Base-by-base conservation (phyloP, 2,888 invertebrate species). In the Heliconius ethilla region DNA sequence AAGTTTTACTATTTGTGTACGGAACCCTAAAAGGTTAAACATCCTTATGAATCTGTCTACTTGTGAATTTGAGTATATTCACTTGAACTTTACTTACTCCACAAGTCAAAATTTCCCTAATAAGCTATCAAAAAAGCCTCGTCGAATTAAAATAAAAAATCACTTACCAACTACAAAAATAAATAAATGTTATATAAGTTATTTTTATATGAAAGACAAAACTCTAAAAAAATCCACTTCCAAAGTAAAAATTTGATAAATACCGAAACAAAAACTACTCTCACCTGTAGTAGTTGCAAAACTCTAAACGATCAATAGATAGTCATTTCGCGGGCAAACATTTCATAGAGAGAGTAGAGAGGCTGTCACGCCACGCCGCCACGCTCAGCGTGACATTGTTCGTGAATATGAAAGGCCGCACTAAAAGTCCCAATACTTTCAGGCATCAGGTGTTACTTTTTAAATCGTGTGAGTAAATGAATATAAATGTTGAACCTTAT, bases 221-320 rank as follows among this genome's bases (percentile, higher is more conserved):
- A 18, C 2, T 66, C 11, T 66, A 22, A 66, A 66, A 9, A 66
- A n/a, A 9, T 37, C 37, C 37, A 11, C 29, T n/a, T 67, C 6
- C 4, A 70, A 27, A 25, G 18, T 27, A 9, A 55, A 70, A 55
- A 55, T 70, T 29, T 10, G 9, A 40, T 40, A 70, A 2, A 27
- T 27, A n/a, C 33, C 33, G 22, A 55, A 59, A 72, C 37, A 72
- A 72, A 33, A n/a, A 55, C 22, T 22, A 10, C 25, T 2, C n/a
- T n/a, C 55, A 3, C 3, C 9, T n/a, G 10, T 62, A 62, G 29
- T 70, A 59, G n/a, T 59, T 33, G 37, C 72, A 87, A 86, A 75
- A 70, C 63, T 75, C 70, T 78, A 65, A 65, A 65, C 45, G 74
- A 74, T 74, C 40, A 74, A 74, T 63, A 74, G 40, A 65, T 74